phyloP scores from a whole-genome alignment of 2,888 invertebrate species.

The Chouioia cunea region DNA sequence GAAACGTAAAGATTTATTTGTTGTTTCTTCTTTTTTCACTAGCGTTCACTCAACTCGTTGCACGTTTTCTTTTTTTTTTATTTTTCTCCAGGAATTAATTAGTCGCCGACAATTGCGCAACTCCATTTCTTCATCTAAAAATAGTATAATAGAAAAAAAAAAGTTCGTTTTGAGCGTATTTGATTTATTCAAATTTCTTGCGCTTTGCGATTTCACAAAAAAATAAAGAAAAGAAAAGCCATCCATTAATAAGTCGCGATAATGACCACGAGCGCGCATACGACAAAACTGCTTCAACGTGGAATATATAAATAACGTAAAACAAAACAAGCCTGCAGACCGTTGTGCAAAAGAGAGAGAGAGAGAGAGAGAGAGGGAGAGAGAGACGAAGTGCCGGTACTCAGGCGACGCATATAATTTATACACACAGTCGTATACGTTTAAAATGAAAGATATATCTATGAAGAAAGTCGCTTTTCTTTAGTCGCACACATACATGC shows the following conservation, averaged over 20 bases:
- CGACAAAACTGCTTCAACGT: too few relatives aligned
- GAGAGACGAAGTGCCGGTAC: constrained; percentile 31
- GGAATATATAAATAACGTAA: too few relatives aligned
- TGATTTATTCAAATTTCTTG: too few relatives aligned
- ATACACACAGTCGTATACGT: constrained; percentile 29
- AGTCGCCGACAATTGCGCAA: background rate
- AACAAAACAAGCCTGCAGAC: too few relatives aligned
- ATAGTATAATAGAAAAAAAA: background rate
- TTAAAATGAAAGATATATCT: constrained; percentile 39
- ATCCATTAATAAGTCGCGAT: too few relatives aligned
- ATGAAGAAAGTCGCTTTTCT: constrained; percentile 17
- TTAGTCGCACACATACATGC: background rate
- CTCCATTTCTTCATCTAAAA: constrained; percentile 5
- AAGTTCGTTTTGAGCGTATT: too few relatives aligned
- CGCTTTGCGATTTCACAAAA: too few relatives aligned
- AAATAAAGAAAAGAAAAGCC: too few relatives aligned
- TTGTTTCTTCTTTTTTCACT: background rate
- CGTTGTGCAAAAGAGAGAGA: too few relatives aligned
- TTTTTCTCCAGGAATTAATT: too few relatives aligned
- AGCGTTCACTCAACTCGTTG: background rate
- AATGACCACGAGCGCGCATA: too few relatives aligned
- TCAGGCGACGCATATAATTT: constrained; percentile 44
- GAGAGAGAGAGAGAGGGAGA: background rate
- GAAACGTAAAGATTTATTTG: background rate
- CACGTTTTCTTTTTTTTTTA: background rate